Conservation (phyloP, 2,113 vertebrate species). For the Hemibagrus wyckioides region DNA sequence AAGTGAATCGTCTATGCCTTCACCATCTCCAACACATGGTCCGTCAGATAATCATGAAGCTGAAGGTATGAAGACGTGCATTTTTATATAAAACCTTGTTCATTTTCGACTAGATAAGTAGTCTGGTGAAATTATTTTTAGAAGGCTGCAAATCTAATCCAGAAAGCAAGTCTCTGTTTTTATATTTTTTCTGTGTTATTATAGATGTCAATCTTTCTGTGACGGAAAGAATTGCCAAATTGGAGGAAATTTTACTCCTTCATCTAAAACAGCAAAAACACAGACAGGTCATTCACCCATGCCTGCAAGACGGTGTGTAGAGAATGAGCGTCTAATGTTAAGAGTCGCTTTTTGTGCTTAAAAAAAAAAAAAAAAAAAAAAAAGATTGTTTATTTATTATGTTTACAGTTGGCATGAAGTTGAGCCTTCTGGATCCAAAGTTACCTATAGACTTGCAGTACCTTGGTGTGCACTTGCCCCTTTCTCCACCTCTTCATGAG, state of each 20-base stretch:
- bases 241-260: constrained; percentile 75
- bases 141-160: neutral
- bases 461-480: constrained; percentile 83
- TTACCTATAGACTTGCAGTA: constrained; percentile 87
- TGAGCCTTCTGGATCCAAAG: constrained; percentile 81
- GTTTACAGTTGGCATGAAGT: constrained; percentile 85
- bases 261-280: constrained; percentile 81
- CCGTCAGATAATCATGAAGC: neutral
- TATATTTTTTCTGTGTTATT: neutral
- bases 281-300: constrained; percentile 89
- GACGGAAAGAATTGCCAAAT: constrained; percentile 52
- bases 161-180: neutral
- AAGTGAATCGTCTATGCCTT: neutral
- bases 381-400: constrained; percentile 43
- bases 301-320: constrained; percentile 84
- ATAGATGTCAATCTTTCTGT: constrained; percentile 40
- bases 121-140: neutral
- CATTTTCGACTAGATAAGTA: neutral
- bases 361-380: neutral
- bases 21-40: neutral
- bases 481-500: constrained; percentile 71
- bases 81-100: neutral
- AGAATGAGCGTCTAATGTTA: constrained; percentile 17
- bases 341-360: neutral
- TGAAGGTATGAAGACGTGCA: constrained; percentile 8